Percentiles rank a stretch among this genome's conserved stretches.
Evolutionary conservation across 2,113 vertebrate genomes (phyloP).

Genomic region (Oceanites oceanicus): DNA sequence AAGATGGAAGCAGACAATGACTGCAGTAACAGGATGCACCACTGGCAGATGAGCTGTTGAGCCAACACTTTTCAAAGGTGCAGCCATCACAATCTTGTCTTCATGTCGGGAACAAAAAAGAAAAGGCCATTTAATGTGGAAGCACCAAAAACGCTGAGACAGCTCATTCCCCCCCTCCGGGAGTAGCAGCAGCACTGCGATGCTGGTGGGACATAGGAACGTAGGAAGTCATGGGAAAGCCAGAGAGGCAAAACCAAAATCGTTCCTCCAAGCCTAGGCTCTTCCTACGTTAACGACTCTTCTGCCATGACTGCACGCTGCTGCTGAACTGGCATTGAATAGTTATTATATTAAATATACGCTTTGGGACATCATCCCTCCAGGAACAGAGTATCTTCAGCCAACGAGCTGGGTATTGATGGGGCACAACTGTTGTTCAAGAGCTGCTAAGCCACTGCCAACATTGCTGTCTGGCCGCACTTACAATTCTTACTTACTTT

Average conservation of each 20-base stretch:
- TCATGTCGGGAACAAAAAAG: neutral
- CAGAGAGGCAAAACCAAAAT: neutral
- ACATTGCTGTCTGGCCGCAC: neutral
- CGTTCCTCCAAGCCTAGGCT: neutral
- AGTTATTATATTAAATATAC: neutral
- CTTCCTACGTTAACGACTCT: neutral
- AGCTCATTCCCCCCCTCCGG: rapidly evolving
- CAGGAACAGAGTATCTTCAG: neutral
- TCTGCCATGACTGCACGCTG: neutral
- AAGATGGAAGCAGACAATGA: neutral
- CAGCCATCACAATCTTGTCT: neutral
- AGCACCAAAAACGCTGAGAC: neutral
- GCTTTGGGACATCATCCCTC: neutral
- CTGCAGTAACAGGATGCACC: constrained; percentile 32
- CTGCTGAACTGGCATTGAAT: neutral
- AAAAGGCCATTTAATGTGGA: neutral
- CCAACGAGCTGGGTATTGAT: neutral
- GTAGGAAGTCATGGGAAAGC: neutral
- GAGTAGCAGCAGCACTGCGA: neutral
- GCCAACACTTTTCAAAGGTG: neutral
- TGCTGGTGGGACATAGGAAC: neutral
- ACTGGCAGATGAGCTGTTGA: neutral
- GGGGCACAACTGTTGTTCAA: neutral
- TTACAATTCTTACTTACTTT: neutral
- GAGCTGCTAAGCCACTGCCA: neutral